Evolutionary conservation across 1,140 invertebrate species (phyloP).

Genomic region (Bradynema listronoti): DNA sequence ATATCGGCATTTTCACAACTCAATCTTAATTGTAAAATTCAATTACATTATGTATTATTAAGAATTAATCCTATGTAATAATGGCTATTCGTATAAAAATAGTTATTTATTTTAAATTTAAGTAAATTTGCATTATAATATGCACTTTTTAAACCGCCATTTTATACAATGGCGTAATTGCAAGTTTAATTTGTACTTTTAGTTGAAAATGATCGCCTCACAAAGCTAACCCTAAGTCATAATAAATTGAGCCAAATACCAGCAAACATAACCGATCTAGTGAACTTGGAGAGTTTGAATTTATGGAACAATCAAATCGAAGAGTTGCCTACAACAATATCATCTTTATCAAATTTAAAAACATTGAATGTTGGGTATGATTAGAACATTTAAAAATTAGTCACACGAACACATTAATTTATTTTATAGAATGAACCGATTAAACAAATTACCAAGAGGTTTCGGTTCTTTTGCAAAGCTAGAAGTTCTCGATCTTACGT

Average conservation of each 20-base stretch:
- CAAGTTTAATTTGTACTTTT: constrained; percentile 20
- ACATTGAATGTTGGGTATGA: constrained; percentile 81
- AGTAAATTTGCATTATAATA: too few relatives aligned
- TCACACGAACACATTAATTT: not conserved
- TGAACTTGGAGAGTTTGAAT: constrained; percentile 91
- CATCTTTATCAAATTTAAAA: constrained; percentile 84
- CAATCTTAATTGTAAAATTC: constrained; percentile 82
- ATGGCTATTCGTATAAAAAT: too few relatives aligned
- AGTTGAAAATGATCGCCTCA: constrained; percentile 59
- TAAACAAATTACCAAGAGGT: constrained; percentile 71
- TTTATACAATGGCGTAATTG: too few relatives aligned
- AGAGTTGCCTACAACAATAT: constrained; percentile 82
- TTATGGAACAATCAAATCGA: constrained; percentile 91
- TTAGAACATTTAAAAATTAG: not conserved
- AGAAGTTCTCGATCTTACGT: constrained; percentile 92
- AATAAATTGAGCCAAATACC: constrained; percentile 77
- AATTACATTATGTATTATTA: too few relatives aligned
- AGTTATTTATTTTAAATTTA: too few relatives aligned
- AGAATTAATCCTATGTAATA: too few relatives aligned
- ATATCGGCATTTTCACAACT: constrained; percentile 81
- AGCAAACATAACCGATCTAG: constrained; percentile 73
- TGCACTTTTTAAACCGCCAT: too few relatives aligned
- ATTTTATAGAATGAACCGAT: constrained; percentile 53
- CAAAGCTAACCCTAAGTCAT: constrained; percentile 81
- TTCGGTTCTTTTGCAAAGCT: constrained; percentile 91